Evolutionary conservation across 2,797 vertebrate genomes (phyloP), one percentile per base, ranked within the genome.

Genomic region (Hylomyscus alleni): DNA sequence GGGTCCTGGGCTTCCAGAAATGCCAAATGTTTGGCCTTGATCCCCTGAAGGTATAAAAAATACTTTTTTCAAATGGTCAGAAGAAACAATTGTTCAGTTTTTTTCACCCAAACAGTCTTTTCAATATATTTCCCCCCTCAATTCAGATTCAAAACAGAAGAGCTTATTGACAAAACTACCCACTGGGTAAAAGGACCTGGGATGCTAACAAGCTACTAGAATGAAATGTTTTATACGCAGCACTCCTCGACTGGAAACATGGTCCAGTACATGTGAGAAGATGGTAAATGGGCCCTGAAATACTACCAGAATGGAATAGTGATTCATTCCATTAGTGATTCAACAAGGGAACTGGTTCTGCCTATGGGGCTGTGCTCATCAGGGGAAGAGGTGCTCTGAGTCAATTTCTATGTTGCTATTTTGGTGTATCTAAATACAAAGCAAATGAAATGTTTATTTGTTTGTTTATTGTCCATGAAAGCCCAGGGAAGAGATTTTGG

Each of bases 1-100:
- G 78, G 90, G 29, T 97, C 99, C 99, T 80, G 98, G 96, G 83
- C 6, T 73, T 87, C 99, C 99, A 89, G 98, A 98, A 98, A 98
- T 98, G 60, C 97, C 98, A 95, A 93, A 89, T 0, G 98, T 93
- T 0, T 99, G 99, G 86, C 99, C 99, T 24, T 97, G 98, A 50
- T 98, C 98, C 98, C 99, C 98, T 99, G 81, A 56, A 60, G 40
- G 91, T 97, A 93, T 91, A 1, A 96, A 67, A 69, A 37, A 15
- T 34, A 67, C 26, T 19, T 50, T 17, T 14, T 93, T 93, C 31
- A 93, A 90, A 73, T 75, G 15, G 0, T 83, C 50, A 91, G 80
- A 58, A 95, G 69, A 94, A 92, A 34, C 9, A 72, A 80, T 20
- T 86, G 69, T 31, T 95, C 52, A 91, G 91, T 89, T 52, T 60